Evolutionary conservation across 2,888 invertebrate genomes (phyloP).

Genomic region (Callyntrura sp.): DNA sequence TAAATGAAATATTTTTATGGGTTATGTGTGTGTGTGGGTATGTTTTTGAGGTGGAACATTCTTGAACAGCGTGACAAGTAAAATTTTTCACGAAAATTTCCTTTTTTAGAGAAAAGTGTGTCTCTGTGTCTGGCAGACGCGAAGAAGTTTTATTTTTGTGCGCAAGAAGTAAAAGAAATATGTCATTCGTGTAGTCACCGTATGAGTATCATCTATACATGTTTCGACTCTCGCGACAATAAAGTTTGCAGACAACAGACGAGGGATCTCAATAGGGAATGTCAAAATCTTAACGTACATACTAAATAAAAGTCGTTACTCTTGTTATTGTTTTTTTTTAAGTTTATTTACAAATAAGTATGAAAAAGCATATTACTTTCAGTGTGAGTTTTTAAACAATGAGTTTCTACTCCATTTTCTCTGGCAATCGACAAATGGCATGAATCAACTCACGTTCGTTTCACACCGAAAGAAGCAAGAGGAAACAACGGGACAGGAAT

Average conservation of each 20-base stretch:
- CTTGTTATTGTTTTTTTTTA: background rate
- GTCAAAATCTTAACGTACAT: background rate
- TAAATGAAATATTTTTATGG: background rate
- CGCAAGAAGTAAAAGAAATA: background rate
- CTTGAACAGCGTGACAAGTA: no score
- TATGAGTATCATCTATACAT: background rate
- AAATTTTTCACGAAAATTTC: background rate
- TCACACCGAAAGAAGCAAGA: background rate
- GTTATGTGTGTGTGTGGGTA: background rate
- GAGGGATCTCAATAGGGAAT: background rate
- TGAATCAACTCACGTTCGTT: slow-evolving; percentile 28
- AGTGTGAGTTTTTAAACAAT: background rate
- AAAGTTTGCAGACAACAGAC: no score
- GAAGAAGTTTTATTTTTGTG: slow-evolving; percentile 35
- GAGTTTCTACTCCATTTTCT: background rate
- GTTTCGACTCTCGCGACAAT: background rate
- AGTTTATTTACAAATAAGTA: background rate
- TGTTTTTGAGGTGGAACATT: background rate
- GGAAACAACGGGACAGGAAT: background rate
- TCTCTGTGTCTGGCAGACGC: slow-evolving; percentile 26
- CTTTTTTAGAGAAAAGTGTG: slow-evolving; percentile 38
- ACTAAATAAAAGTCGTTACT: background rate
- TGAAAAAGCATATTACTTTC: background rate
- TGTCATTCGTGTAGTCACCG: background rate
- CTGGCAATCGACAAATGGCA: slow-evolving; percentile 38